These are phyloP conservation scores for Tapirus terrestris DNA, from an alignment of 2,113 vertebrate genomes.

Conservation along the genomic window DNA sequence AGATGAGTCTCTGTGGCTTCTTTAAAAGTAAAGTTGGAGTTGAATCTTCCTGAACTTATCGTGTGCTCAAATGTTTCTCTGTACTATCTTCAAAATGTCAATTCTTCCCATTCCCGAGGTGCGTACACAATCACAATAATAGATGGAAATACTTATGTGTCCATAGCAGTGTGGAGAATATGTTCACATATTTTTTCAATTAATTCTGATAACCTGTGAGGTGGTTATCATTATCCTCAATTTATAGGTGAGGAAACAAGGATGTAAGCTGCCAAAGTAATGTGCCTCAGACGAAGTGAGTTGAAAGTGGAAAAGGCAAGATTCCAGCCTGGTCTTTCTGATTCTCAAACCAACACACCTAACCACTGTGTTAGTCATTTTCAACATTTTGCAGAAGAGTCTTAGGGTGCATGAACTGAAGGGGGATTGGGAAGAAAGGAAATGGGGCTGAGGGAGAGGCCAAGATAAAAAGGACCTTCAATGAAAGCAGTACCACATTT, in stretches of 20 bases:
- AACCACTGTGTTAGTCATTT: accelerated
- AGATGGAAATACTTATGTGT: neutral
- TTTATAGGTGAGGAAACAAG: neutral
- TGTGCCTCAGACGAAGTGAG: neutral
- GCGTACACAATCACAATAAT: neutral
- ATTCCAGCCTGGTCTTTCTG: neutral
- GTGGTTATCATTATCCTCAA: neutral
- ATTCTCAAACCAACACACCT: neutral
- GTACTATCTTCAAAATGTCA: neutral
- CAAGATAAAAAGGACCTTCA: neutral
- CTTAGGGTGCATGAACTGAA: neutral
- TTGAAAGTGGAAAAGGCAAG: neutral
- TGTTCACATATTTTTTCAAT: neutral
- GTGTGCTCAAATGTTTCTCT: neutral
- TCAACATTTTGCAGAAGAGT: neutral
- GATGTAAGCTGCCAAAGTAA: neutral
- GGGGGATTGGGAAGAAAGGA: neutral
- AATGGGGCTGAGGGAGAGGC: neutral
- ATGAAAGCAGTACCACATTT: neutral
- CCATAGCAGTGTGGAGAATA: neutral
- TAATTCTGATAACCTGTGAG: neutral
- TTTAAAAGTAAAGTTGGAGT: neutral
- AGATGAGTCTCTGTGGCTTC: neutral
- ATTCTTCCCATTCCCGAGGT: neutral
- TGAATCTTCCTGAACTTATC: neutral